Evolutionary conservation across 2,113 vertebrate genomes (phyloP).

Genomic region (Hippocampus abdominalis): DNA sequence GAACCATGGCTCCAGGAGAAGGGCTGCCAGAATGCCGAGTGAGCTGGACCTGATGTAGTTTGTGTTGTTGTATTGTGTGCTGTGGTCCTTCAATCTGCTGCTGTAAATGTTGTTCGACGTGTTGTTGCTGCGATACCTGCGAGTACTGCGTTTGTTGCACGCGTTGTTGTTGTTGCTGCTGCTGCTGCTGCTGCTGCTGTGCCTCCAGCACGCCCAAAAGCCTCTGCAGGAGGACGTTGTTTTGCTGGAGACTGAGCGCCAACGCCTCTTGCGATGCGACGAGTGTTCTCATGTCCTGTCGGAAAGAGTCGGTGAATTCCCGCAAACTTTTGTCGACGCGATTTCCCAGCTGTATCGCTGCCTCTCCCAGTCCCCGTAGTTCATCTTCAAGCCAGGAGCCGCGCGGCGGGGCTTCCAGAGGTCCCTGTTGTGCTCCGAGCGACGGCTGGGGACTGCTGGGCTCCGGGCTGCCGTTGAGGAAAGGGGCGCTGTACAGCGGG

Average conservation of each 20-base stretch:
- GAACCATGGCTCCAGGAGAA: conserved; percentile 35
- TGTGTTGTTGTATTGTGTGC: conserved; percentile 44
- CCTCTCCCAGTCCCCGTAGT: conserved; percentile 72
- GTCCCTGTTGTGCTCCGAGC: conserved; percentile 69
- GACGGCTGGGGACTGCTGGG: conserved; percentile 76
- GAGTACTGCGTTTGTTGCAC: conserved; percentile 48
- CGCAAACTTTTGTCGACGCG: conserved; percentile 71
- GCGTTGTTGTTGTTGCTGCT: conserved; percentile 39
- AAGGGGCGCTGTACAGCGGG: conserved; percentile 77
- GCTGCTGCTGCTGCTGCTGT: conserved; percentile 51
- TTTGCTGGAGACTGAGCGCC: conserved; percentile 74
- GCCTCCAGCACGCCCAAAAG: conserved; percentile 74
- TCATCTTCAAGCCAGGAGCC: conserved; percentile 77
- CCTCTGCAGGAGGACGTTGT: conserved; percentile 76
- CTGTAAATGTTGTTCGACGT: conserved; percentile 40
- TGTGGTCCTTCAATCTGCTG: conserved; percentile 44
- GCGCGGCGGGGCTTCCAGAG: conserved; percentile 68
- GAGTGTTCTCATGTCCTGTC: conserved; percentile 72
- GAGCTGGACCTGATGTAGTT: conserved; percentile 45
- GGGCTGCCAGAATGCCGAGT: conserved; percentile 51
- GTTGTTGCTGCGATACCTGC: conserved; percentile 57
- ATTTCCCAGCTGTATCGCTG: conserved; percentile 74
- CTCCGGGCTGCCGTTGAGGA: conserved; percentile 76
- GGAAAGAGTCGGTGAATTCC: conserved; percentile 73
- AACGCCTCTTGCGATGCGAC: conserved; percentile 75